Evolutionary conservation across 2,113 vertebrate genomes (phyloP), one percentile per base, ranked within the genome.

Genomic region (Dissostichus mawsoni): DNA sequence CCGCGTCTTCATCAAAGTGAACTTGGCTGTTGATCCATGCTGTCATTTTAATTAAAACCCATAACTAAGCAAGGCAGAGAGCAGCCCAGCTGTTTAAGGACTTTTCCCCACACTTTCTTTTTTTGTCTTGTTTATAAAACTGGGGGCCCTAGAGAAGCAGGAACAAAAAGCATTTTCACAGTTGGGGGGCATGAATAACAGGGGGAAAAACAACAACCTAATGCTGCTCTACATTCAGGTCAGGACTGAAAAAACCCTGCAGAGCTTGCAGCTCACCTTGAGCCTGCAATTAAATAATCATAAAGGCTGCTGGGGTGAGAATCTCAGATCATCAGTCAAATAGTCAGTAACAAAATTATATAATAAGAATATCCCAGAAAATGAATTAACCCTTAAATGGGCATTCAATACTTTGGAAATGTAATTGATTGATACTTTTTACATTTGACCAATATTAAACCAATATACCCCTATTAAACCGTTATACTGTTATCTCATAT

Each of bases 1-100:
- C 78, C 81, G 83, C 68, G 25, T 86, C 88, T 92, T 90, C 83
- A 93, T 92, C 89, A 91, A 62, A 69, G n/a, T 73, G 81, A 68
- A 80, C 85, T 87, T 55, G 69, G 81, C 75, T 83, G 85, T 88
- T 93, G 90, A 93, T 91, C 90, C 84, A 67, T 82, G 85, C 58
- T 78, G 50, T 84, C 85, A 91, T 90, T 93, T 93, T 92, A 94
- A 94, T 94, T 94, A 94, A 94, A 94, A 91, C 67, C 56, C 56
- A 77, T 80, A 82, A 90, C 84, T 61, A 81, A 84, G 78, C 55
- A 75, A 78, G 23, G 61, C 74, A 68, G n/a, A 80, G 80, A 87
- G 53, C 64, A 48, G 61, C n/a, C 56, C 6, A 23, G 57, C 45
- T 79, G 64, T 72, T 78, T 55, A 82, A 71, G 71, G 41, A 66